Evolutionary conservation across 2,797 vertebrate species (phyloP).

Genomic region (Diplodus sargus): DNA sequence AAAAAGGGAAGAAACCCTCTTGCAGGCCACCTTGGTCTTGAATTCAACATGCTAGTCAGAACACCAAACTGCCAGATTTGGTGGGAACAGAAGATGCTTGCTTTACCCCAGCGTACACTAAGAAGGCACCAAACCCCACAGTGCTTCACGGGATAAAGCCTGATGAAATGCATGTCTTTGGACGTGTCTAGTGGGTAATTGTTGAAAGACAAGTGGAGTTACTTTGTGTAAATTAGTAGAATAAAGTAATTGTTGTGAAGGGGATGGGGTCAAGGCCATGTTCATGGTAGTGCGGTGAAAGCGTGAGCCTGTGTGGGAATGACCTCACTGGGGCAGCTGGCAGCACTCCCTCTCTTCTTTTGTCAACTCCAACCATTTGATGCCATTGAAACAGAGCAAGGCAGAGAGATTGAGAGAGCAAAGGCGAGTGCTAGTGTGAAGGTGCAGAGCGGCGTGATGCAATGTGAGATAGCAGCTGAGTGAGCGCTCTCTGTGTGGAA

Average conservation of each 20-base stretch:
- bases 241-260: constrained; percentile 64
- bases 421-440: constrained; percentile 76
- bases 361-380: constrained; percentile 79
- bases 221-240: constrained; percentile 72
- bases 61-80: constrained; percentile 14
- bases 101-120: not conserved
- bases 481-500: constrained; percentile 38
- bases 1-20: not conserved
- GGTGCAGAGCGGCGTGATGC: constrained; percentile 83
- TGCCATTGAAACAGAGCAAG: constrained; percentile 79
- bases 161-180: constrained; percentile 56
- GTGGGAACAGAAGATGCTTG: constrained; percentile 36
- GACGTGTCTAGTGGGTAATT: constrained; percentile 54
- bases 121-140: constrained; percentile 32
- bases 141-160: constrained; percentile 39
- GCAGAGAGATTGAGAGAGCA: constrained; percentile 67
- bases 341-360: constrained; percentile 77
- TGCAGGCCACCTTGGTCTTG: not conserved
- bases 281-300: constrained; percentile 64
- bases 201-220: constrained; percentile 60
- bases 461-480: constrained; percentile 84
- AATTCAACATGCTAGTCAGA: constrained; percentile 12
- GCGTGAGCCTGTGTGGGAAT: constrained; percentile 65
- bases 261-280: constrained; percentile 68
- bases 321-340: constrained; percentile 79